A percentile compares a stretch with the other conserved stretches of the same genome.
Conservation (phyloP, 2,797 vertebrate genomes). For the Pachyuromys duprasi region DNA sequence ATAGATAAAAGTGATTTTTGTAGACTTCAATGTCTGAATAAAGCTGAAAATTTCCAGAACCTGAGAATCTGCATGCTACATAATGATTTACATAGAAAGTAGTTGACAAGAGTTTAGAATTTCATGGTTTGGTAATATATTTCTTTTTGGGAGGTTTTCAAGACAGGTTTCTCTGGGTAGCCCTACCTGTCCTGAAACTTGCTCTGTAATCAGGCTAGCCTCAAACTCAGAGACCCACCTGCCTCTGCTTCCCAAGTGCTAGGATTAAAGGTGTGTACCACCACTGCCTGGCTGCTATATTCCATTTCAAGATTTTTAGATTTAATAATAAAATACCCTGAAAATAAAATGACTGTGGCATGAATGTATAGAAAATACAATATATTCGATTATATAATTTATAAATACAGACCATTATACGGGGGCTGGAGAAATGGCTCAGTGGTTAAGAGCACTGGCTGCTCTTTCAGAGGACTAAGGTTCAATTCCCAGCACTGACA, state of each 20-base stretch:
- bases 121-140: background rate
- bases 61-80: background rate
- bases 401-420: background rate
- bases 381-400: constrained; percentile 43
- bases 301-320: constrained; percentile 53
- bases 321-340: constrained; percentile 21
- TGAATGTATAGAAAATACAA: background rate
- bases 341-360: background rate
- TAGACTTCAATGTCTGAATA: background rate
- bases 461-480: background rate
- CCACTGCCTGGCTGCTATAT: background rate
- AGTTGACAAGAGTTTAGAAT: constrained; percentile 32
- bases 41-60: constrained; percentile 29
- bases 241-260: background rate
- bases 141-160: no score
- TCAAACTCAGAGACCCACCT: background rate
- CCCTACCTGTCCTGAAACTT: background rate
- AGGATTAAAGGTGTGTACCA: background rate
- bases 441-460: background rate
- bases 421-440: background rate
- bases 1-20: constrained; percentile 49
- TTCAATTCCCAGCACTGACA: background rate
- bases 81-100: constrained; percentile 34
- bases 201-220: background rate
- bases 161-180: no score